Conservation (phyloP, 2,797 vertebrate genomes). For the Lagorchestes hirsutus region DNA sequence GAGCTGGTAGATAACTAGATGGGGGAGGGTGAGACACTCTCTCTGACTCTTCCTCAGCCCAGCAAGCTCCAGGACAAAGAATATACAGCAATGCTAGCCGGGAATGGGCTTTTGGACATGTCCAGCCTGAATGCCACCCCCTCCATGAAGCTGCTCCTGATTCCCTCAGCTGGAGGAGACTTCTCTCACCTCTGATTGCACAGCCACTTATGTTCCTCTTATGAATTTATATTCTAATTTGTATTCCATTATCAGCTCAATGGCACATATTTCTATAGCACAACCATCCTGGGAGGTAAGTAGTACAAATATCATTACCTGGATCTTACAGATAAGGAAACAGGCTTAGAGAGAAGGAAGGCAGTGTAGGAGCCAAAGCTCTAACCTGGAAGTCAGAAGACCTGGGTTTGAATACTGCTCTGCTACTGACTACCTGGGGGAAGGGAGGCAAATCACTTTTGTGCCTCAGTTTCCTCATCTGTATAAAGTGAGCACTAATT, state of each 20-base stretch:
- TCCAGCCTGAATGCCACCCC: not conserved
- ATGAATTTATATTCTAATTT: not conserved
- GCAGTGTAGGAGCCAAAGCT: not conserved
- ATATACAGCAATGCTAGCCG: not conserved
- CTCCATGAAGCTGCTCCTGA: not conserved
- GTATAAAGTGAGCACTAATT: not conserved
- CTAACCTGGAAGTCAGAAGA: not conserved
- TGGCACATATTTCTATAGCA: not conserved
- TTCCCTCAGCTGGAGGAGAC: not conserved
- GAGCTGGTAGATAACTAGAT: not conserved
- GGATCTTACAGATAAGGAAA: not conserved
- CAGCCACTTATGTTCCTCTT: not conserved
- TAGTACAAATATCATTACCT: not conserved
- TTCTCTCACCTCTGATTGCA: not conserved
- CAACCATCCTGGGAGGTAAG: not conserved
- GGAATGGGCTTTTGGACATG: not conserved
- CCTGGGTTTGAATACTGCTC: not conserved
- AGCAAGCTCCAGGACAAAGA: not conserved
- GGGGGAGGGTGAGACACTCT: not conserved
- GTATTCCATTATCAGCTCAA: not conserved
- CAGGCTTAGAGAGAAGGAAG: not conserved
- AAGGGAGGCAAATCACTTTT: not conserved
- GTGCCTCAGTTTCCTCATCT: not conserved
- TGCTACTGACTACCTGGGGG: not conserved
- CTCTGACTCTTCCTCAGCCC: not conserved